These are phyloP conservation scores for Hydrozoanthus tunicans DNA, from an alignment of 64 coral and sea anemone genomes.

Conservation along the genomic window DNA sequence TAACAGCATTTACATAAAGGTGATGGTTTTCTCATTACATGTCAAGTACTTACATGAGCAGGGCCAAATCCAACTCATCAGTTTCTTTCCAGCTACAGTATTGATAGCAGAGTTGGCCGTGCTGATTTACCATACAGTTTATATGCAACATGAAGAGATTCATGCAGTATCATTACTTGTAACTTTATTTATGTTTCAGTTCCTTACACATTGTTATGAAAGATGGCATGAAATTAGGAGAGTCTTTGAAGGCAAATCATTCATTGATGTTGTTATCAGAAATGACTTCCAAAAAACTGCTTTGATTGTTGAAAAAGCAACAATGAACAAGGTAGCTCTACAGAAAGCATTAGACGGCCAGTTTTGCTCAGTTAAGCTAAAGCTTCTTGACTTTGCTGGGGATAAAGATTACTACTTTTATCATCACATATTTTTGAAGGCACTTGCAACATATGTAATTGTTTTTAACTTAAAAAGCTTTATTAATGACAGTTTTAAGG, in stretches of 20 bases:
- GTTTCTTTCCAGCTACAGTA: too few relatives aligned
- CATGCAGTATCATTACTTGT: background rate
- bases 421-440: slow-evolving; percentile 68
- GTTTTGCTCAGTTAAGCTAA: slow-evolving; percentile 51
- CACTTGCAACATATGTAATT: slow-evolving; percentile 52
- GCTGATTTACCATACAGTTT: background rate
- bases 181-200: slow-evolving; percentile 6
- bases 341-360: slow-evolving; percentile 15
- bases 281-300: slow-evolving; percentile 15
- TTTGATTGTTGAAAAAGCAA: slow-evolving; percentile 30
- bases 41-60: background rate
- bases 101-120: background rate
- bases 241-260: slow-evolving; percentile 37
- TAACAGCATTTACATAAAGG: background rate
- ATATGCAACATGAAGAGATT: background rate
- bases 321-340: background rate
- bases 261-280: slow-evolving; percentile 38
- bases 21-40: background rate
- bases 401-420: slow-evolving; percentile 73
- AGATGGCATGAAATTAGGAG: slow-evolving; percentile 43
- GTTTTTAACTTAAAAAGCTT: slow-evolving; percentile 63
- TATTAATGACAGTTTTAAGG: slow-evolving; percentile 15
- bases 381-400: slow-evolving; percentile 74
- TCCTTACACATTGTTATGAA: slow-evolving; percentile 35
- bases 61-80: background rate